Evolutionary conservation across 1,140 invertebrate species (phyloP).

Genomic region (Harlomillsia oculata): DNA sequence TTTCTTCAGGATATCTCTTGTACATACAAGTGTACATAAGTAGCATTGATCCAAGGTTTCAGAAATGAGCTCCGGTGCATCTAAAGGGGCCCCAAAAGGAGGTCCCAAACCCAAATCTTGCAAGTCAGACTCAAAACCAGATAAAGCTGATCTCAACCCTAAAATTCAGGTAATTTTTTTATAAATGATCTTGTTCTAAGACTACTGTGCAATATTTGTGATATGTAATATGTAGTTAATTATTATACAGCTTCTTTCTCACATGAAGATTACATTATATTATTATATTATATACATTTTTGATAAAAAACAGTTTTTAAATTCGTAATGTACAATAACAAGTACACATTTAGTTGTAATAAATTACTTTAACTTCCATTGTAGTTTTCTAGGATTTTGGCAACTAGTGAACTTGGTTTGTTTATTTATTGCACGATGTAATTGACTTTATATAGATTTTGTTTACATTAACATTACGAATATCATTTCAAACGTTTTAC

Average conservation of each 20-base stretch:
- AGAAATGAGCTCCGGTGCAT: constrained; percentile 35
- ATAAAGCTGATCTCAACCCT: constrained; percentile 37
- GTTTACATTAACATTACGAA: too few relatives aligned
- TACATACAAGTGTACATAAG: constrained; percentile 49
- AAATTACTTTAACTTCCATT: too few relatives aligned
- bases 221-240: background rate
- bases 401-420: too few relatives aligned
- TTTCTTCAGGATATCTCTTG: constrained; percentile 36
- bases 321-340: constrained; percentile 3
- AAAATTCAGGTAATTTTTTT: constrained; percentile 32
- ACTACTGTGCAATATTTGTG: constrained; percentile 1
- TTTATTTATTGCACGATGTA: too few relatives aligned
- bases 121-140: constrained; percentile 36
- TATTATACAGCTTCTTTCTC: too few relatives aligned
- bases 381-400: too few relatives aligned
- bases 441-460: too few relatives aligned
- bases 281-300: background rate
- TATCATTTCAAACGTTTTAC: too few relatives aligned
- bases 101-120: constrained; percentile 21
- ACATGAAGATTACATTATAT: too few relatives aligned
- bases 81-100: constrained; percentile 25
- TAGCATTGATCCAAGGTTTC: constrained; percentile 11
- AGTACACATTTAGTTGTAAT: too few relatives aligned
- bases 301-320: background rate
- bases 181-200: background rate